Percentiles rank a stretch among this genome's conserved stretches.
phyloP scores from a whole-genome alignment of 2,113 vertebrate species.

The Tachycineta bicolor region DNA sequence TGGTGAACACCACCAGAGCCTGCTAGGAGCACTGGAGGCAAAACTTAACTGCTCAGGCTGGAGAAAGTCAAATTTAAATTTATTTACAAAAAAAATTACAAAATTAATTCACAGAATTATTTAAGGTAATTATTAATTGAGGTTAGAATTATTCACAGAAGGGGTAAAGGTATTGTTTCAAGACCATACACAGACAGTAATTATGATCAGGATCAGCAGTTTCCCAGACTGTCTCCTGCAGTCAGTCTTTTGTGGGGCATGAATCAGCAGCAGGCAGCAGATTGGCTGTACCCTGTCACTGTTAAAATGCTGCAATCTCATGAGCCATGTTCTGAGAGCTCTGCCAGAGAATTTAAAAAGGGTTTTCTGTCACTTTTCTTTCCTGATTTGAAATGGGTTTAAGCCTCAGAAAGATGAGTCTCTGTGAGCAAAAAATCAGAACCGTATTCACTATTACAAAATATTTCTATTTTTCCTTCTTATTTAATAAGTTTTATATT shows the following conservation, averaged over 20 bases:
- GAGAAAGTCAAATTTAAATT: not conserved
- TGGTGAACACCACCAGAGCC: not conserved
- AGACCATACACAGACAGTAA: not conserved
- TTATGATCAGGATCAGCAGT: not conserved
- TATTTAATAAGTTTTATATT: not conserved
- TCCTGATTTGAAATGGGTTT: not conserved
- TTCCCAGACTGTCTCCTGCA: not conserved
- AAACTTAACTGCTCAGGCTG: not conserved
- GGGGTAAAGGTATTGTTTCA: not conserved
- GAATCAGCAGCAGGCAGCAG: not conserved
- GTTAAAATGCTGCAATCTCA: not conserved
- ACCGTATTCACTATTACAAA: not conserved
- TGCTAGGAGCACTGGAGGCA: not conserved
- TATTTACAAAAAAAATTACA: not conserved
- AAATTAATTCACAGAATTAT: not conserved
- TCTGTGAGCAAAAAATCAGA: not conserved
- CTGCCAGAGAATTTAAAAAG: not conserved
- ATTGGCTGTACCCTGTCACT: not conserved
- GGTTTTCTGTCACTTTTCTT: not conserved
- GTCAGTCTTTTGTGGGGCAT: not conserved
- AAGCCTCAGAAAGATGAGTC: not conserved
- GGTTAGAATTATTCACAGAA: not conserved
- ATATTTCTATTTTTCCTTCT: not conserved
- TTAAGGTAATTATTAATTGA: not conserved
- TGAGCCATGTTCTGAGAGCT: not conserved